Percentiles rank a stretch among this genome's conserved stretches.
Evolutionary conservation across 2,888 invertebrate species (phyloP).

Genomic region (Drosophila vallismaia): DNA sequence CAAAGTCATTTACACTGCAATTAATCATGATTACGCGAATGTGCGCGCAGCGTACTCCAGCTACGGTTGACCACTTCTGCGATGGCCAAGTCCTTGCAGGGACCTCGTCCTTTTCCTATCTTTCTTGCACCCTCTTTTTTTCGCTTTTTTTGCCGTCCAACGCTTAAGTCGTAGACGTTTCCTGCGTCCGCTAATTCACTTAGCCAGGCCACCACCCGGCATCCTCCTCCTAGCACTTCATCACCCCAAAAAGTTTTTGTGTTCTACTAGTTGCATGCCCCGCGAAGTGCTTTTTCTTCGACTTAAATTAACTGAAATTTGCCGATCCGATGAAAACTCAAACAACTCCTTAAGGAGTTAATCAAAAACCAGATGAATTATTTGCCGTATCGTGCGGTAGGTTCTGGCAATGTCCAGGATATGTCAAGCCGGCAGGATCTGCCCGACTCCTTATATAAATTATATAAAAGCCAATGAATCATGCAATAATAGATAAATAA

Average conservation of each 20-base stretch:
- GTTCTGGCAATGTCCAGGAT: not conserved
- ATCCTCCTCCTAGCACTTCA: not conserved
- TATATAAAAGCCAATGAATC: conserved; percentile 29
- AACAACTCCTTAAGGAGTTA: not conserved
- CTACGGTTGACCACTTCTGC: not conserved
- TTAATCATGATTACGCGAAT: conserved; percentile 82
- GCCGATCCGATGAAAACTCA: not conserved
- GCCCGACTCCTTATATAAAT: conserved; percentile 5
- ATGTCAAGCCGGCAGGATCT: not conserved
- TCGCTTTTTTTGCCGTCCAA: conserved; percentile 47
- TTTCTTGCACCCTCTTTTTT: conserved; percentile 44
- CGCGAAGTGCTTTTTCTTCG: not conserved
- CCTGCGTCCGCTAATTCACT: conserved; percentile 43
- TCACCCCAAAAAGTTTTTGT: not conserved
- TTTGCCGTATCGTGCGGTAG: not conserved
- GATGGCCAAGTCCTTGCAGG: not conserved
- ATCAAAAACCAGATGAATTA: conserved; percentile 1
- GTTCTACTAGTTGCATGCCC: conserved; percentile 16
- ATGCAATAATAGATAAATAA: conserved; percentile 40
- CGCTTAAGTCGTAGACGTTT: conserved; percentile 27
- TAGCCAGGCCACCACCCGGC: conserved; percentile 19
- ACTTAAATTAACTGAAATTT: not conserved
- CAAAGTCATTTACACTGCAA: conserved; percentile 82
- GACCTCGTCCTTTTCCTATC: conserved; percentile 12
- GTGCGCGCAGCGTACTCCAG: conserved; percentile 20